Conservation (phyloP, 2,888 invertebrate species). For the Tenthredo livida region DNA sequence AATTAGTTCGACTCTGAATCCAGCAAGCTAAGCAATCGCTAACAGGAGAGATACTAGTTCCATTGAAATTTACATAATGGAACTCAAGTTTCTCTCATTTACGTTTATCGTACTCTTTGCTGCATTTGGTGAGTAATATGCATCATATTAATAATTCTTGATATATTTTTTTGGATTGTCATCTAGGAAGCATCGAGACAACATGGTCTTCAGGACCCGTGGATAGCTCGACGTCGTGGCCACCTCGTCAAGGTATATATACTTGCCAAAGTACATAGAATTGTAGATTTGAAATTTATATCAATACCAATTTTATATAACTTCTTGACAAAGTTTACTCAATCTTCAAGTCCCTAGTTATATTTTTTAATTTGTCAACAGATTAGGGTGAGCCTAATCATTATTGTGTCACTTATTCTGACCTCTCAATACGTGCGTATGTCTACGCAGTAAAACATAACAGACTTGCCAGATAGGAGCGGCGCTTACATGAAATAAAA, state of each 20-base stretch:
- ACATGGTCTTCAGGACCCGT: not conserved
- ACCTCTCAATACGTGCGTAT: not conserved
- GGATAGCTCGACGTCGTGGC: not conserved
- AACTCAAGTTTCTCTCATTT: not conserved
- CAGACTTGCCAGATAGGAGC: not conserved
- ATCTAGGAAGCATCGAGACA: slow-evolving; percentile 1
- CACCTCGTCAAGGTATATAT: not conserved
- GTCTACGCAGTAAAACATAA: not conserved
- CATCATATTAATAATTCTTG: not conserved
- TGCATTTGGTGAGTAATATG: not conserved
- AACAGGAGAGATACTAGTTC: not conserved
- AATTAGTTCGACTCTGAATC: not conserved
- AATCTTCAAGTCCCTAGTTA: not conserved
- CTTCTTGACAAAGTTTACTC: not conserved
- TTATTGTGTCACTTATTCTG: not conserved
- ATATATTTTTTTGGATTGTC: not conserved
- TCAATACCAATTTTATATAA: not conserved
- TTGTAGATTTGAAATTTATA: not conserved
- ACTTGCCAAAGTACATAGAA: not conserved
- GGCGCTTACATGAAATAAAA: not conserved
- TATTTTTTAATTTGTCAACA: not conserved
- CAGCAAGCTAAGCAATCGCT: not conserved
- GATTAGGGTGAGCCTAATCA: not conserved
- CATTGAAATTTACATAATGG: not conserved
- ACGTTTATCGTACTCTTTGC: not conserved